These are phyloP conservation scores for Cyclura pinguis DNA, from an alignment of 2,797 vertebrate species.

Conservation along the genomic window DNA sequence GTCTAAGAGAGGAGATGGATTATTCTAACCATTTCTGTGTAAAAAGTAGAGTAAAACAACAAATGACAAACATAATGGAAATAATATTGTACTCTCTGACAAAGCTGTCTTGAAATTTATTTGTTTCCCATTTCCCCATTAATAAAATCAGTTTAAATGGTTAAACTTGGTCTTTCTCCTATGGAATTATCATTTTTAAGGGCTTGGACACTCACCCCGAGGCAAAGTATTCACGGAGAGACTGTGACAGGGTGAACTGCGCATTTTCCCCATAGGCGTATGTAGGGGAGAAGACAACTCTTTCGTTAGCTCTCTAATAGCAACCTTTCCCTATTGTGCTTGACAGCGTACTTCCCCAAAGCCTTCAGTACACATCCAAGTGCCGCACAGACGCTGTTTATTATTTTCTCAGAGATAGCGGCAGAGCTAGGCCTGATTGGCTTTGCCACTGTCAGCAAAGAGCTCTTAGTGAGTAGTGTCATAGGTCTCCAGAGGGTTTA, in stretches of 20 bases:
- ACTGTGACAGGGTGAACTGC: neutral
- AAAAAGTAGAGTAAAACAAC: neutral
- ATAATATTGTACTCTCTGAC: neutral
- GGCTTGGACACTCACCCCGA: neutral
- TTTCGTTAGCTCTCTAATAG: neutral
- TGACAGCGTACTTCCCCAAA: neutral
- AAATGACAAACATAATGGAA: neutral
- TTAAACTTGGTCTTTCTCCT: neutral
- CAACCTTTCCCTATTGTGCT: neutral
- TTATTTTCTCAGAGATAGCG: conserved; percentile 42
- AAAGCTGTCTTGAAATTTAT: neutral
- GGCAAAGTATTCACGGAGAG: neutral
- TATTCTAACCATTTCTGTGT: neutral
- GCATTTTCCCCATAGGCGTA: neutral
- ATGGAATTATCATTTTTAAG: neutral
- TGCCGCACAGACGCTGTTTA: conserved; percentile 38
- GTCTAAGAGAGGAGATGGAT: neutral
- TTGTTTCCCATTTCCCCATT: neutral
- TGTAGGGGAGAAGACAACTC: neutral
- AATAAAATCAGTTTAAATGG: neutral
- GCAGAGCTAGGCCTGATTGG: conserved; percentile 25
- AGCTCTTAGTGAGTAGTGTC: conserved; percentile 75
- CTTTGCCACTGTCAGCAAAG: conserved; percentile 61
- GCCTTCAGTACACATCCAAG: neutral
- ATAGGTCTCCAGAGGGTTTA: conserved; percentile 81